Evolutionary conservation across 1,140 invertebrate species (phyloP).

Genomic region (Muscidifurax raptorellus): DNA sequence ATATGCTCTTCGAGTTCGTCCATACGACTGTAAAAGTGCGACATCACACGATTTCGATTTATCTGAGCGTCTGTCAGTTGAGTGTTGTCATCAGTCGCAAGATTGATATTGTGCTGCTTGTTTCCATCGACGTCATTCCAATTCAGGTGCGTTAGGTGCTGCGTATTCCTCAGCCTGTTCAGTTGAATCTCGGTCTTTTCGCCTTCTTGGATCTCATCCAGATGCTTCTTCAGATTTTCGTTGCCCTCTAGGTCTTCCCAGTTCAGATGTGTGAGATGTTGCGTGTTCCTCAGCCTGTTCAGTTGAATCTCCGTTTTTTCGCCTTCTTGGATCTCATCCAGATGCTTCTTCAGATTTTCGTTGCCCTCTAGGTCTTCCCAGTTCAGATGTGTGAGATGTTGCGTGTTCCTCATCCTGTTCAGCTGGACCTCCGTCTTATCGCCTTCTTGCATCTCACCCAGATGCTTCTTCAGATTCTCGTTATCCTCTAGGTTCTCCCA

Average conservation of each 20-base stretch:
- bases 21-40: constrained; percentile 44
- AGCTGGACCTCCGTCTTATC: constrained; percentile 49
- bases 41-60: constrained; percentile 58
- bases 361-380: constrained; percentile 40
- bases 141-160: constrained; percentile 54
- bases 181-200: constrained; percentile 49
- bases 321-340: background rate
- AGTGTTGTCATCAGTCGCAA: constrained; percentile 17
- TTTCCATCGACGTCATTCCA: constrained; percentile 41
- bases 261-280: constrained; percentile 54
- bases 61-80: constrained; percentile 49
- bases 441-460: background rate
- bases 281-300: constrained; percentile 57
- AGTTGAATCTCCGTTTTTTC: constrained; percentile 49
- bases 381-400: constrained; percentile 54
- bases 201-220: background rate
- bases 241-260: constrained; percentile 39
- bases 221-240: background rate
- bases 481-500: constrained; percentile 40
- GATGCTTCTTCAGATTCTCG: background rate
- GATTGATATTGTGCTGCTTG: background rate
- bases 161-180: constrained; percentile 57
- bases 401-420: constrained; percentile 57
- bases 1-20: constrained; percentile 36
- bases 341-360: background rate